phyloP scores from a whole-genome alignment of 2,113 vertebrate genomes.

The Holacanthus passer region DNA sequence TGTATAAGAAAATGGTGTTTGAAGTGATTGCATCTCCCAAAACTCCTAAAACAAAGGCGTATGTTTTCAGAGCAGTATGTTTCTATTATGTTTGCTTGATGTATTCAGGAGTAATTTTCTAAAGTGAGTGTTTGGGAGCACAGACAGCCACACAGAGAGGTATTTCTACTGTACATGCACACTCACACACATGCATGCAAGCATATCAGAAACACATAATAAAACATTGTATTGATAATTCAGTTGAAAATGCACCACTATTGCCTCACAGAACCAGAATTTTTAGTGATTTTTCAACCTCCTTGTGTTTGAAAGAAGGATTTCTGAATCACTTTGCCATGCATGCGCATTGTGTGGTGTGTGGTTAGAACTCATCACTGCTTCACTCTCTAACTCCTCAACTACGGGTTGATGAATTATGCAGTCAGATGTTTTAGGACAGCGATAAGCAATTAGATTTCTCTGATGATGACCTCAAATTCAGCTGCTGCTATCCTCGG shows the following conservation, averaged over 20 bases:
- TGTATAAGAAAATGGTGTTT: constrained; percentile 10
- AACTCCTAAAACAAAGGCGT: not conserved
- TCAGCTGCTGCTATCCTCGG: constrained; percentile 32
- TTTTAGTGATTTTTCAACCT: not conserved
- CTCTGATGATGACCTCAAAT: constrained; percentile 45
- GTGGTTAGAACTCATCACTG: constrained; percentile 35
- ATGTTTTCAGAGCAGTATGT: not conserved
- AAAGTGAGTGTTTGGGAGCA: not conserved
- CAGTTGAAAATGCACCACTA: not conserved
- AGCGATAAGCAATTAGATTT: constrained; percentile 26
- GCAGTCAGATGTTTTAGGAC: constrained; percentile 40
- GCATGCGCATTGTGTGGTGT: constrained; percentile 58
- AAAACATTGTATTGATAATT: not conserved
- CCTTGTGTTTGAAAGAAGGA: not conserved
- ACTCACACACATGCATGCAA: constrained; percentile 42
- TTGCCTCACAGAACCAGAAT: not conserved
- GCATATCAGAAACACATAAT: not conserved
- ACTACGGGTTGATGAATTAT: constrained; percentile 23
- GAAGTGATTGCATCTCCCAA: not conserved
- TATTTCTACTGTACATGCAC: constrained; percentile 31
- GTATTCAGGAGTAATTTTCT: not conserved
- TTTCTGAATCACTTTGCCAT: constrained; percentile 36
- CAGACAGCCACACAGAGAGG: constrained; percentile 15
- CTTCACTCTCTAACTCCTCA: constrained; percentile 44
- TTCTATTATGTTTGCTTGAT: constrained; percentile 2